Conservation (phyloP, 2,888 invertebrate genomes). For the Rhimphoctona megacephalus region DNA sequence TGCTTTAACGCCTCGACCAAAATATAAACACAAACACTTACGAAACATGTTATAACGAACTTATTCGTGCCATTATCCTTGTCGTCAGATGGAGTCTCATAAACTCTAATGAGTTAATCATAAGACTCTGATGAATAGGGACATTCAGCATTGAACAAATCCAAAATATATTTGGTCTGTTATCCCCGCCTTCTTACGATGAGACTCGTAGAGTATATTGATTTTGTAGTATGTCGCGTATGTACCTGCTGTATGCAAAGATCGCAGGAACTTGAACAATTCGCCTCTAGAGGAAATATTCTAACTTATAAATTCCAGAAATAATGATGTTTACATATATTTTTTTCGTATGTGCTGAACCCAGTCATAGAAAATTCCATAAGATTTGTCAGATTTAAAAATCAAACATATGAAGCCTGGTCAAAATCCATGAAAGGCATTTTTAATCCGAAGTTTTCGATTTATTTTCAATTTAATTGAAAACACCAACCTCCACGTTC, state of each 20-base stretch:
- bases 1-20: background rate
- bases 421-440: background rate
- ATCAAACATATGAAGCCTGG: background rate
- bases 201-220: background rate
- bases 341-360: background rate
- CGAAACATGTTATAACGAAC: background rate
- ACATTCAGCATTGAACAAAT: no score
- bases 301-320: background rate
- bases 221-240: background rate
- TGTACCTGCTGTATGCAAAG: background rate
- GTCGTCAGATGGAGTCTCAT: background rate
- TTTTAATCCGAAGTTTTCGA: background rate
- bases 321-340: no score
- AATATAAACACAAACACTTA: background rate
- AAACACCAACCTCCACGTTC: background rate
- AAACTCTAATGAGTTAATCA: background rate
- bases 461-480: background rate
- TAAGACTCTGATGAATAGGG: background rate
- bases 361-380: background rate
- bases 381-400: no score
- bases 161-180: no score
- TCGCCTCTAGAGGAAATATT: background rate
- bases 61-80: slow-evolving; percentile 14
- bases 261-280: background rate
- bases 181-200: no score